Evolutionary conservation across 2,113 vertebrate species (phyloP), one percentile per base, ranked within the genome.

Genomic region (Tamias sibiricus): DNA sequence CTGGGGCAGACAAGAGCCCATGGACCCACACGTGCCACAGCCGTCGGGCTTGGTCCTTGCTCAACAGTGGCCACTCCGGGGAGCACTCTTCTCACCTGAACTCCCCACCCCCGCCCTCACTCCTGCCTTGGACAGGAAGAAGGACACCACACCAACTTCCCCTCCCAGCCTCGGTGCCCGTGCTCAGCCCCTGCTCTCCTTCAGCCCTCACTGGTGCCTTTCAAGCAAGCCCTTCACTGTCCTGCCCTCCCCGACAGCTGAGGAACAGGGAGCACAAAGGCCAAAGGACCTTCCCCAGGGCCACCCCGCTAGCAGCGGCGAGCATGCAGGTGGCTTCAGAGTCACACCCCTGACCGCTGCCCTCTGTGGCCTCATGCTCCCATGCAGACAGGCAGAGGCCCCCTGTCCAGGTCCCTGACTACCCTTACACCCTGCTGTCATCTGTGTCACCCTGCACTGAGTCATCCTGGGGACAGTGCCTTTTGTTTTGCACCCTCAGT

Each of bases 261-360:
- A 72, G 54, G 52, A 75, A 14, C 4, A 30, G 10, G 80, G 79
- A 35, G 71, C 42, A 30, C 8, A 17, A 24, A 66, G 44, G 40
- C 0, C 14, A 2, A 30, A 72, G 77, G 71, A 52, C 28, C 0
- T 1, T n/a, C 9, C 26, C 40, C 52, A 6, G 24, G 52, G 90
- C 32, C 69, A 4, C 4, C 0, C 44, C 9, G 62, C n/a, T 4
- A 17, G 35, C 0, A 10, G 47, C 7, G 6, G 32, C 0, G 8
- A 24, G 24, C 37, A 13, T 0, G 13, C 47, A 26, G 87, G 32
- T 32, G 66, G 52, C 24, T 30, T 44, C 13, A 11, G 80, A 3
- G 40, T 2, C 22, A n/a, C 4, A 28, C 17, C 57, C n/a, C 64
- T 52, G 12, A 22, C 4, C 64, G 4, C 84, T 8, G 44, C 0